Conservation (phyloP, 2,113 vertebrate species). For the Hydrolagus affinis region DNA sequence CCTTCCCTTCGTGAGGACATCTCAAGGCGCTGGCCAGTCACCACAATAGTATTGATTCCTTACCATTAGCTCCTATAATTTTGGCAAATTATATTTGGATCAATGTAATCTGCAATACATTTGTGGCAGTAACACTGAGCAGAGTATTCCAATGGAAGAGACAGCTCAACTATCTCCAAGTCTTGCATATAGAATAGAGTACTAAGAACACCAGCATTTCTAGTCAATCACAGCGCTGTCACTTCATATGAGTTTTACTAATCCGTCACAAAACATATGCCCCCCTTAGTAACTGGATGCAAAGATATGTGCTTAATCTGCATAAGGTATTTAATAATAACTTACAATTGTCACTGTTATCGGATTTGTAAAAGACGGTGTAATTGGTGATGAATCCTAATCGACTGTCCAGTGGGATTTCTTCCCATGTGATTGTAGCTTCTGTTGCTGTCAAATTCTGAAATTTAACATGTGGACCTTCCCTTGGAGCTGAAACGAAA, state of each 20-base stretch:
- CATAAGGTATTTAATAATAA: neutral
- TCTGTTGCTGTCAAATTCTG: constrained; percentile 44
- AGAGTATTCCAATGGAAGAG: neutral
- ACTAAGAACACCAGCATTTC: neutral
- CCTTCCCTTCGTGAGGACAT: too few relatives aligned
- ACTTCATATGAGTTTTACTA: neutral
- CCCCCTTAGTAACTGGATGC: too few relatives aligned
- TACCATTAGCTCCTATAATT: too few relatives aligned
- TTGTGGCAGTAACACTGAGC: neutral
- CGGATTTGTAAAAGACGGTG: constrained; percentile 54
- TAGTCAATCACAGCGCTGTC: neutral
- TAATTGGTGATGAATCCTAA: constrained; percentile 59
- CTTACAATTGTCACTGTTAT: constrained; percentile 20
- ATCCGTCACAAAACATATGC: too few relatives aligned
- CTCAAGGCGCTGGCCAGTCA: too few relatives aligned
- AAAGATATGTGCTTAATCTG: too few relatives aligned
- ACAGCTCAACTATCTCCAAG: neutral
- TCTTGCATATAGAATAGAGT: neutral
- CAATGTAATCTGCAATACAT: too few relatives aligned
- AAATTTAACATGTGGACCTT: constrained; percentile 43
- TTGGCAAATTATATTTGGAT: too few relatives aligned
- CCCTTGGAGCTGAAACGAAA: constrained; percentile 45
- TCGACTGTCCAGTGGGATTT: constrained; percentile 47
- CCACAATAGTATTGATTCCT: too few relatives aligned
- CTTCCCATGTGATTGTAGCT: constrained; percentile 51